A percentile compares a stretch with the other conserved stretches of the same genome.
phyloP scores from a whole-genome alignment of 2,797 vertebrate species.

The Eulemur mongoz region DNA sequence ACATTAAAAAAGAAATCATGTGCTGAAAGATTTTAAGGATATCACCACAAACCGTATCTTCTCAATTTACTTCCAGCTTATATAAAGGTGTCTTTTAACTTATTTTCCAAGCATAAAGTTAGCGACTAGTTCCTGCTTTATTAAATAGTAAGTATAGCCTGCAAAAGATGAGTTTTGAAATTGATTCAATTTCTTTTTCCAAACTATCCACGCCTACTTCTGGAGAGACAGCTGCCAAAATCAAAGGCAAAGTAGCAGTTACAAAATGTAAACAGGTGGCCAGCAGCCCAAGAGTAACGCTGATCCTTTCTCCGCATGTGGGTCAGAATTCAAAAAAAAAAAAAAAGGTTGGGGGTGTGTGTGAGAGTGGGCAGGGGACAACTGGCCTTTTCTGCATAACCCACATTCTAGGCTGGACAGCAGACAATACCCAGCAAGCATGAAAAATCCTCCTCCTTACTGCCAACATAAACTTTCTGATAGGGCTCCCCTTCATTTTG shows the following conservation, averaged over 20 bases:
- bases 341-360: background rate
- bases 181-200: background rate
- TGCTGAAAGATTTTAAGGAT: background rate
- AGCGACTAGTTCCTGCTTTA: conserved; percentile 32
- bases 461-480: background rate
- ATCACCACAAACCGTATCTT: background rate
- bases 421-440: background rate
- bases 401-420: background rate
- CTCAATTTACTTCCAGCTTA: background rate
- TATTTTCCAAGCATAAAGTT: conserved; percentile 35
- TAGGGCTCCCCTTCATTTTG: background rate
- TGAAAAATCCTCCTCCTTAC: background rate
- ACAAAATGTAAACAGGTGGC: conserved; percentile 34
- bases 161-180: conserved; percentile 32
- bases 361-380: background rate
- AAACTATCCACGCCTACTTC: background rate
- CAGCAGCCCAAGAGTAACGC: background rate
- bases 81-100: conserved; percentile 23
- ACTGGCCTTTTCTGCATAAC: background rate
- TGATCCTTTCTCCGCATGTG: accelerated
- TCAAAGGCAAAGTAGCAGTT: background rate
- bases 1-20: background rate
- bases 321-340: background rate
- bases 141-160: background rate
- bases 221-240: conserved; percentile 45